phyloP scores from a whole-genome alignment of 2,113 vertebrate genomes.

The Sphyrna mokarran region DNA sequence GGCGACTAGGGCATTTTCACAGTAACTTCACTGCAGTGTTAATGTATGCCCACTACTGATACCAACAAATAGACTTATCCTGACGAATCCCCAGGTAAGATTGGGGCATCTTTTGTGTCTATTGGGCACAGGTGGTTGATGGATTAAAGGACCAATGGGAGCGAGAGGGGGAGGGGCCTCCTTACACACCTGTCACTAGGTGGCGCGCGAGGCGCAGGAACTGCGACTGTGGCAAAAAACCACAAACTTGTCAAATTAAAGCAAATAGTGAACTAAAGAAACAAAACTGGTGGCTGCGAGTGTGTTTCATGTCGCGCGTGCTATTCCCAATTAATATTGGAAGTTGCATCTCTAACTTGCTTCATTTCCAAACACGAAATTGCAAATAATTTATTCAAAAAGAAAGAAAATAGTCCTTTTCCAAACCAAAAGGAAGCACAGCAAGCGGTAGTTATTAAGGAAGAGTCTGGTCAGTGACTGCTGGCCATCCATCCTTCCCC shows the following conservation, averaged over 20 bases:
- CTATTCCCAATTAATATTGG: background rate
- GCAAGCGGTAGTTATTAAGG: background rate
- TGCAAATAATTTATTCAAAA: background rate
- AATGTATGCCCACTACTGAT: too few relatives aligned
- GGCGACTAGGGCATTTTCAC: too few relatives aligned
- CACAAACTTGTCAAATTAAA: background rate
- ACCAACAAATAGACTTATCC: too few relatives aligned
- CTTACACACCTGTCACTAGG: background rate
- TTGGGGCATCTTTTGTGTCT: background rate
- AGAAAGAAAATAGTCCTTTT: background rate
- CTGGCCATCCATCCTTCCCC: background rate
- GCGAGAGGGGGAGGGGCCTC: background rate
- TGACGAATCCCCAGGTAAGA: background rate
- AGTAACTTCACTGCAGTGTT: too few relatives aligned
- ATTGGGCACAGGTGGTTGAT: background rate
- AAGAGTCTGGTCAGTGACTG: too few relatives aligned
- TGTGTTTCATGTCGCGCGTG: background rate
- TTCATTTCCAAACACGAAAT: background rate
- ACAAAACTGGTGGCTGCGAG: background rate
- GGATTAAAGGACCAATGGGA: background rate
- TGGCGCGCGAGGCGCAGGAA: background rate
- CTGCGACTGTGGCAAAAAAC: background rate
- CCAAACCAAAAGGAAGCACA: background rate
- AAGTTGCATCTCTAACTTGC: background rate
- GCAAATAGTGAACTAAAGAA: background rate